These are phyloP conservation scores for Lithophane leautieri DNA, from an alignment of 2,888 invertebrate species.

Conservation along the genomic window DNA sequence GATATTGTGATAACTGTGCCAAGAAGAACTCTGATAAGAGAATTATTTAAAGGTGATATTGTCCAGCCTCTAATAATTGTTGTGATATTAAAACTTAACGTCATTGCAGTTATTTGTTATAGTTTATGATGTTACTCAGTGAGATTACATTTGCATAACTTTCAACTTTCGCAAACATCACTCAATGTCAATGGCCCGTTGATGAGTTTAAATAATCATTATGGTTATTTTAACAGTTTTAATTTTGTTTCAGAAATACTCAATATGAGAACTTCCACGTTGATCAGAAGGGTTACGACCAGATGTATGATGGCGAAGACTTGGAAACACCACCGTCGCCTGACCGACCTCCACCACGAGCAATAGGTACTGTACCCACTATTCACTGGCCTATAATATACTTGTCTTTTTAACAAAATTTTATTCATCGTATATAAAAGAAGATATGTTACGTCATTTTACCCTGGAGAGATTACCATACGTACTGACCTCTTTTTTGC, in stretches of 20 bases:
- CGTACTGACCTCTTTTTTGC: not conserved
- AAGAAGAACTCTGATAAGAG: no score
- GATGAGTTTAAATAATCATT: not conserved
- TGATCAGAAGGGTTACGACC: slow-evolving; percentile 90
- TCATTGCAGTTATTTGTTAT: not conserved
- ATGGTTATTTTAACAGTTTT: not conserved
- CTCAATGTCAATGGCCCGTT: not conserved
- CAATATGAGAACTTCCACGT: slow-evolving; percentile 93
- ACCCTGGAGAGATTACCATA: not conserved
- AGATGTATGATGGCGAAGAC: slow-evolving; percentile 92
- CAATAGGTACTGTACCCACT: slow-evolving; percentile 89
- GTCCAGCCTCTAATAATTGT: not conserved
- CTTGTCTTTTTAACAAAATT: not conserved
- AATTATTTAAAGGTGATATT: not conserved
- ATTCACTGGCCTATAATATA: not conserved
- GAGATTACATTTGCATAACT: not conserved
- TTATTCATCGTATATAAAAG: not conserved
- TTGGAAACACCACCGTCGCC: slow-evolving; percentile 95
- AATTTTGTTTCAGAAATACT: slow-evolving; percentile 88
- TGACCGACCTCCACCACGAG: slow-evolving; percentile 95
- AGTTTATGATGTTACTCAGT: not conserved
- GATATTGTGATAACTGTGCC: not conserved
- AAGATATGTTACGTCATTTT: slow-evolving; percentile 52
- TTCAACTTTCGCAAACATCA: not conserved
- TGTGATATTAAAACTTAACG: not conserved